phyloP scores from a whole-genome alignment of 2,888 invertebrate genomes.

The Oligia fasciuncula region DNA sequence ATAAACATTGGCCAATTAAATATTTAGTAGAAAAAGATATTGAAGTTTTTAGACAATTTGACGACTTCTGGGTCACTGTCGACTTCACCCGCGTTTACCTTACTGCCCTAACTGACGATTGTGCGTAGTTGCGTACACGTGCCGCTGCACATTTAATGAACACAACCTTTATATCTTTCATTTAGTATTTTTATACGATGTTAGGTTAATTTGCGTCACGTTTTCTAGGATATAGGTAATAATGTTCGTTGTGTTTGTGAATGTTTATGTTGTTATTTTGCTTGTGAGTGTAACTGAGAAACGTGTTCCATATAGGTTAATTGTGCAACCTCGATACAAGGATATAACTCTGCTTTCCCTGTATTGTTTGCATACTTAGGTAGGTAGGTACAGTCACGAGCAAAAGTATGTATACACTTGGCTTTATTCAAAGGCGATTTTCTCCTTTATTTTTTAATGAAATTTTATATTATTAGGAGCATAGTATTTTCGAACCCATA shows the following conservation, averaged over 20 bases:
- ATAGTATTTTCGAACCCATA: too few relatives aligned
- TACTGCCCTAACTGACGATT: slow-evolving; percentile 72
- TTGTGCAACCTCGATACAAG: not conserved
- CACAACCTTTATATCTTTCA: slow-evolving; percentile 52
- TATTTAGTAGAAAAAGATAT: too few relatives aligned
- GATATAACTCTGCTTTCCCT: not conserved
- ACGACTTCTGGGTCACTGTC: too few relatives aligned
- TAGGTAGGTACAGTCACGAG: not conserved
- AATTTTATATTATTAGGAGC: too few relatives aligned
- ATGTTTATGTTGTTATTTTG: not conserved
- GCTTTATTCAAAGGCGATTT: too few relatives aligned
- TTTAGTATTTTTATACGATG: slow-evolving; percentile 40
- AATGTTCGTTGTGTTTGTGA: not conserved
- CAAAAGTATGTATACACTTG: too few relatives aligned
- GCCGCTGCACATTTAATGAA: slow-evolving; percentile 68
- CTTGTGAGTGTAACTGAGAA: not conserved
- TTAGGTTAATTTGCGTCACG: slow-evolving; percentile 43
- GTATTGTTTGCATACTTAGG: not conserved
- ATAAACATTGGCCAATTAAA: too few relatives aligned
- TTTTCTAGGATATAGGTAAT: slow-evolving; percentile 13
- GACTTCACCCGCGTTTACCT: too few relatives aligned
- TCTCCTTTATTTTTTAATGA: too few relatives aligned
- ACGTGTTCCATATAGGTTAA: not conserved
- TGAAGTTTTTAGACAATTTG: too few relatives aligned
- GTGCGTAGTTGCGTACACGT: slow-evolving; percentile 71